Evolutionary conservation across 2,888 invertebrate species (phyloP).

Genomic region (Ochlodes sylvanus): DNA sequence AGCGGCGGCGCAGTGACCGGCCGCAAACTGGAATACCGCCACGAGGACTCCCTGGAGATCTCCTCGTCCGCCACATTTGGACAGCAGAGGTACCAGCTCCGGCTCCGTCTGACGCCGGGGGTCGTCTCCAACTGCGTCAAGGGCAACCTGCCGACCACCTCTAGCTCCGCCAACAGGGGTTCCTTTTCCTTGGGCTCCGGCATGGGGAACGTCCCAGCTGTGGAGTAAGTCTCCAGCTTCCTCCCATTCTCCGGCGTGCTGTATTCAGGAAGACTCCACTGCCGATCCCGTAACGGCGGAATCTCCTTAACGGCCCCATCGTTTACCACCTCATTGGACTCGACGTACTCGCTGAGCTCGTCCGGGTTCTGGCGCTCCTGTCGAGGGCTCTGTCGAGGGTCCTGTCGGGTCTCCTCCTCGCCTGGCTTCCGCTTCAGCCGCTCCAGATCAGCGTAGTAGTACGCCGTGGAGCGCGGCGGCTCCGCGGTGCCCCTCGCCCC

Average conservation of each 20-base stretch:
- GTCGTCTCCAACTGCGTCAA: slow-evolving; percentile 67
- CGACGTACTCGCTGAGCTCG: slow-evolving; percentile 77
- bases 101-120: slow-evolving; percentile 78
- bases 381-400: slow-evolving; percentile 43
- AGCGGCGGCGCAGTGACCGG: slow-evolving; percentile 73
- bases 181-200: slow-evolving; percentile 78
- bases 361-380: slow-evolving; percentile 65
- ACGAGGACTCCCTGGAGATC: slow-evolving; percentile 71
- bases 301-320: slow-evolving; percentile 68
- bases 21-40: slow-evolving; percentile 75
- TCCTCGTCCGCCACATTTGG: slow-evolving; percentile 76
- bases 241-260: slow-evolving; percentile 64
- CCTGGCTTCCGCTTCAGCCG: slow-evolving; percentile 75
- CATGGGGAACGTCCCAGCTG: slow-evolving; percentile 80
- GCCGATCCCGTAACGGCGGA: slow-evolving; percentile 67
- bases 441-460: slow-evolving; percentile 85
- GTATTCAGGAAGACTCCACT: slow-evolving; percentile 67
- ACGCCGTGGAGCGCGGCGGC: slow-evolving; percentile 85
- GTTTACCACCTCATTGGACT: slow-evolving; percentile 66
- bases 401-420: slow-evolving; percentile 28
- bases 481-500: slow-evolving; percentile 73
- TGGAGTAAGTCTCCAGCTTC: slow-evolving; percentile 72
- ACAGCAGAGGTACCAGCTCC: slow-evolving; percentile 87
- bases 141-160: slow-evolving; percentile 71
- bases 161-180: slow-evolving; percentile 71